A percentile compares a stretch with the other conserved stretches of the same genome.
phyloP scores from a whole-genome alignment of 2,888 invertebrate genomes.

The Hetaerina titia region DNA sequence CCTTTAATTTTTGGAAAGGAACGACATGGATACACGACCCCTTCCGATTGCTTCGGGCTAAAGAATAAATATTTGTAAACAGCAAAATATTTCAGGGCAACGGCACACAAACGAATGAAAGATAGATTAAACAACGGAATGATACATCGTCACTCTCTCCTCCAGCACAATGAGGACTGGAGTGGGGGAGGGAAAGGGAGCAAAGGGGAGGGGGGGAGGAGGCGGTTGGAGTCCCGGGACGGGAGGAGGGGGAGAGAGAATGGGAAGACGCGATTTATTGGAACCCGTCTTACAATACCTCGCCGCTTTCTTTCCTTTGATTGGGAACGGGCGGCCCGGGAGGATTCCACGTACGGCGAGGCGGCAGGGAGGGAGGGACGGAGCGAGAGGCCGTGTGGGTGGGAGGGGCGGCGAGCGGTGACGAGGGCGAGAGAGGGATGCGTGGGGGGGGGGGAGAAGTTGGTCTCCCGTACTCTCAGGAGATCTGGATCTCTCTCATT shows the following conservation, averaged over 20 bases:
- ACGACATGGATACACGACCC: too few relatives aligned
- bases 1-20: too few relatives aligned
- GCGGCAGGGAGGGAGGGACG: background rate
- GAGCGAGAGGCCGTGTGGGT: too few relatives aligned
- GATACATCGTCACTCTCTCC: background rate
- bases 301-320: slow-evolving; percentile 62
- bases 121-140: background rate
- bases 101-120: background rate
- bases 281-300: slow-evolving; percentile 41
- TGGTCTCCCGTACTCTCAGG: background rate
- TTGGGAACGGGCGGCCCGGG: slow-evolving; percentile 10
- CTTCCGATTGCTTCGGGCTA: too few relatives aligned
- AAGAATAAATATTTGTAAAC: too few relatives aligned
- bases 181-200: background rate
- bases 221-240: background rate
- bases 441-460: background rate
- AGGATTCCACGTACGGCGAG: background rate
- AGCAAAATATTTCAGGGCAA: background rate
- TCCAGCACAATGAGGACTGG: background rate
- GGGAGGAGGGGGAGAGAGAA: background rate
- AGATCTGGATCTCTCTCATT: slow-evolving; percentile 1
- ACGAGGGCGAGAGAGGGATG: background rate
- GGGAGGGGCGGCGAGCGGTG: background rate
- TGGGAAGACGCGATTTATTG: slow-evolving; percentile 58
- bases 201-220: background rate